These are phyloP conservation scores for Aleiodes alternator DNA, from an alignment of 2,888 invertebrate genomes.

Conservation along the genomic window DNA sequence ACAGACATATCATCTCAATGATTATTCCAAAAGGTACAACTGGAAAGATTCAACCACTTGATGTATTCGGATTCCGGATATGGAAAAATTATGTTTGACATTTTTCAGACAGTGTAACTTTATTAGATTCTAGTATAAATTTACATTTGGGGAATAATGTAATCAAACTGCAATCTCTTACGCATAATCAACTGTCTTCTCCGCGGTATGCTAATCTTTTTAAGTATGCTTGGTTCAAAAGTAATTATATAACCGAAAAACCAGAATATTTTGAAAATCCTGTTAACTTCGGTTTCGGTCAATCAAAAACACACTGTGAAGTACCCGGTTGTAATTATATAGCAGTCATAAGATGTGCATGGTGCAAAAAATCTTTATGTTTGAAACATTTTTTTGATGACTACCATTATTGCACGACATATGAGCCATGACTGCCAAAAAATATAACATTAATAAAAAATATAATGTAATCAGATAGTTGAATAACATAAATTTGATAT, in stretches of 20 bases:
- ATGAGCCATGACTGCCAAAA: too few relatives aligned
- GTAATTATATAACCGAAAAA: not conserved
- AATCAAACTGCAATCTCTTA: not conserved
- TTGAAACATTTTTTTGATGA: slow-evolving; percentile 12
- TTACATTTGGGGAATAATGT: slow-evolving; percentile 24
- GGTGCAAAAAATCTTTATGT: slow-evolving; percentile 21
- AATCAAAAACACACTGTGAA: slow-evolving; percentile 4
- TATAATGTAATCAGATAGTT: too few relatives aligned
- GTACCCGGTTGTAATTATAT: not conserved
- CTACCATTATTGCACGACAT: too few relatives aligned
- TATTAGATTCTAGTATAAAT: not conserved
- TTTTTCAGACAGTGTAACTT: slow-evolving; percentile 6
- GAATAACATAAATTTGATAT: too few relatives aligned
- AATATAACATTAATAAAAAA: too few relatives aligned
- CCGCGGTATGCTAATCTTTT: not conserved
- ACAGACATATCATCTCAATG: too few relatives aligned
- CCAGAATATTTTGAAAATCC: slow-evolving; percentile 12
- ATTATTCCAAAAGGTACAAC: too few relatives aligned
- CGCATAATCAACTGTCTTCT: slow-evolving; percentile 10
- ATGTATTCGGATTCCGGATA: slow-evolving; percentile 2
- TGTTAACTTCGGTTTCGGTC: slow-evolving; percentile 3
- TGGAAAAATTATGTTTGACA: slow-evolving; percentile 25
- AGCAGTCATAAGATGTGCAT: slow-evolving; percentile 1
- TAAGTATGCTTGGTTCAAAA: not conserved
- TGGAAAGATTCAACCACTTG: not conserved